These are phyloP conservation scores for Romanogobio albipinnatus DNA, from an alignment of 2,113 vertebrate genomes.

Conservation along the genomic window DNA sequence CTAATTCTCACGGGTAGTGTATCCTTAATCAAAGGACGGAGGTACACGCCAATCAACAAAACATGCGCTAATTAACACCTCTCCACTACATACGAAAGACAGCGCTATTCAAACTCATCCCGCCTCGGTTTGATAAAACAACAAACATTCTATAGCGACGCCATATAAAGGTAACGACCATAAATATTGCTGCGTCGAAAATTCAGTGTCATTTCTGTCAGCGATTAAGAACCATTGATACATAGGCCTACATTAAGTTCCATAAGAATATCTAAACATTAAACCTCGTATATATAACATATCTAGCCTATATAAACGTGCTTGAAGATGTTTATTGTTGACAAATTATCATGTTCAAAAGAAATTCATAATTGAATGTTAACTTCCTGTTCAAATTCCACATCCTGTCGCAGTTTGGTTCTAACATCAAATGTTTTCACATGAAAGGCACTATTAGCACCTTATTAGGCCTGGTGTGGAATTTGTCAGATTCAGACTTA, in stretches of 20 bases:
- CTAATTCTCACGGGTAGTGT: constrained; percentile 69
- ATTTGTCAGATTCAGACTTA: constrained; percentile 54
- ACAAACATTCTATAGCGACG: constrained; percentile 33
- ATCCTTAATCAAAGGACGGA: constrained; percentile 76
- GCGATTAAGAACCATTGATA: neutral
- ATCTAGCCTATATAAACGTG: too few species aligned
- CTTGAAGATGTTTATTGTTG: neutral
- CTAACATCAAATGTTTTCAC: constrained; percentile 74
- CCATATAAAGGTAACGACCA: neutral
- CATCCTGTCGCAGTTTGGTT: constrained; percentile 58
- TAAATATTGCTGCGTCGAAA: constrained; percentile 29
- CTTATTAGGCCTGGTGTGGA: constrained; percentile 62
- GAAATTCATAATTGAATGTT: constrained; percentile 27
- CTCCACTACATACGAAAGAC: constrained; percentile 74
- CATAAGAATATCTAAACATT: too few species aligned
- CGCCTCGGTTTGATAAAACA: constrained; percentile 72
- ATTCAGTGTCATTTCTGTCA: neutral
- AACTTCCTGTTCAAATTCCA: constrained; percentile 63
- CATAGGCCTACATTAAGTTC: too few species aligned
- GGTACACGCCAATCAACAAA: constrained; percentile 76
- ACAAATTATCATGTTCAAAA: neutral
- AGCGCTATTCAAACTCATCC: constrained; percentile 70
- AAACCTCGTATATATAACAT: too few species aligned
- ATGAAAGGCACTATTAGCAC: constrained; percentile 68
- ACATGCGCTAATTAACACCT: constrained; percentile 79